Percentiles rank a stretch among this genome's conserved stretches.
These are phyloP conservation scores for Natator depressus DNA, from an alignment of 2,113 vertebrate species.

Conservation along the genomic window DNA sequence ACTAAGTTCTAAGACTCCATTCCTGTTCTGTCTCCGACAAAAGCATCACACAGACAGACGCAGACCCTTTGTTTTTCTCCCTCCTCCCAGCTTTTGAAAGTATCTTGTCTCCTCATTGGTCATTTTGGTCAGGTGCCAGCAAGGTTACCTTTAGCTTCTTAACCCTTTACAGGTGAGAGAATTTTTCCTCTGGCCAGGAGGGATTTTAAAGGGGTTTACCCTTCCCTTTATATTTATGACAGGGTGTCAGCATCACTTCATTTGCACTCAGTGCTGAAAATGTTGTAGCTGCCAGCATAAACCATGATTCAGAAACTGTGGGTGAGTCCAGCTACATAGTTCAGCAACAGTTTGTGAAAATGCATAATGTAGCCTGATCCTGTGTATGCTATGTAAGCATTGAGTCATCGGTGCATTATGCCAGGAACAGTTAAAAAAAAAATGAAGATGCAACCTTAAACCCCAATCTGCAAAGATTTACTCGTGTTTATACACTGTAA, in stretches of 20 bases:
- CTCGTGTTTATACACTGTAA: not conserved
- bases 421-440: not conserved
- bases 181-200: too few relatives aligned
- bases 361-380: not conserved
- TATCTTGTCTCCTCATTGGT: too few relatives aligned
- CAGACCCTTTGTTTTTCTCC: too few relatives aligned
- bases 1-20: too few relatives aligned
- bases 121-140: too few relatives aligned
- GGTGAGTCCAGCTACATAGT: accelerated
- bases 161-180: too few relatives aligned
- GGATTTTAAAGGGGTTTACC: too few relatives aligned
- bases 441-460: not conserved
- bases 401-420: not conserved
- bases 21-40: too few relatives aligned
- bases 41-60: too few relatives aligned
- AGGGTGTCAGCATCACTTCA: not conserved
- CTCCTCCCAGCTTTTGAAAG: too few relatives aligned
- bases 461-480: not conserved
- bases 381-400: not conserved
- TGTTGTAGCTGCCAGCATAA: not conserved
- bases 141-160: too few relatives aligned
- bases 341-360: not conserved
- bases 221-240: too few relatives aligned
- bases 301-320: not conserved
- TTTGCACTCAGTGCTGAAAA: not conserved